Evolutionary conservation across 2,888 invertebrate genomes (phyloP), one percentile per base, ranked within the genome.

Genomic region (Dasysyrphus albostriatus): DNA sequence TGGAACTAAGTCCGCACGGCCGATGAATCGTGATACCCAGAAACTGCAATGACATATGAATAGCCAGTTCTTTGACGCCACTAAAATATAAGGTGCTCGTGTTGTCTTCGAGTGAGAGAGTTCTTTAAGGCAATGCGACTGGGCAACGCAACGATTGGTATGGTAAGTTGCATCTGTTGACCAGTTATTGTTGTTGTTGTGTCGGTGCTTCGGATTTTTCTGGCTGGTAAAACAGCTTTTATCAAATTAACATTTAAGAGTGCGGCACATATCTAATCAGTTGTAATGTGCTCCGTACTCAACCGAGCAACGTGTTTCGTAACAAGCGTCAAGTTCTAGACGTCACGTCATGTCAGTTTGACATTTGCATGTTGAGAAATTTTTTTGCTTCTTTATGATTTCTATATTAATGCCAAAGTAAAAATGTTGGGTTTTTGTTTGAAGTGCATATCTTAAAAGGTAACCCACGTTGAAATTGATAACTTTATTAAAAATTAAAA

Each of bases 241-340:
- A 85, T 82, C 74, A 54, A 85, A 74, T 85, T 74, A 78, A 78
- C 85, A 82, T 82, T 69, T 77, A 85, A 74, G 77, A 82, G 77
- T 74, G 77, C 70, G 74, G 74, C 58, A 85, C 74, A 74, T 74
- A 82, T 85, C 85, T 82, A 82, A 82, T 82, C 85, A 82, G 73
- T 78, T 77, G 74, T 34, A 12, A 16, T 24, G 32, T 81, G 72
- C 84, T 76, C 73, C 77, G 69, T 61, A 73, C 73, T 59, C 54
- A 61, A 65, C 51, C 10, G 10, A 19, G 49, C 34, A 72, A 37
- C 56, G 54, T 67, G 59, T 65, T 51, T 61, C 58, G 69, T 61
- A 76, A 51, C 69, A 73, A 74, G 56, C 69, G 79, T 70, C 74
- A 79, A 79, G 44, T 61, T 67, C 54, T 49, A 54, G 67, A 84